A percentile compares a stretch with the other conserved stretches of the same genome.
Evolutionary conservation across 2,113 vertebrate genomes (phyloP).

Genomic region (Etheostoma cragini): DNA sequence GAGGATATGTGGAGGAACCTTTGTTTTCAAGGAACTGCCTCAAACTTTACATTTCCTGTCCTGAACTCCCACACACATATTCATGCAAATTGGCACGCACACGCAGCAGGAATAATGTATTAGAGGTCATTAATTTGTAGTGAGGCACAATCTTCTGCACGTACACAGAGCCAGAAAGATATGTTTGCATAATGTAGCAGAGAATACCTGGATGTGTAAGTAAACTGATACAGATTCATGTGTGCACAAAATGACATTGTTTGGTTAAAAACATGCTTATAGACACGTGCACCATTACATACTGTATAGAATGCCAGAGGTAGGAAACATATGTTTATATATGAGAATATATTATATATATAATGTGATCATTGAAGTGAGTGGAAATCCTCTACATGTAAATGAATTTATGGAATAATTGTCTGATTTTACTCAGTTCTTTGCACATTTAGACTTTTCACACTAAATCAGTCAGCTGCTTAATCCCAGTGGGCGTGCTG

Average conservation of each 20-base stretch:
- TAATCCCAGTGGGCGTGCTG: constrained; percentile 46
- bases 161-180: constrained; percentile 54
- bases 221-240: constrained; percentile 4
- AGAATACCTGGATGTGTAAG: constrained; percentile 30
- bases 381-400: background rate
- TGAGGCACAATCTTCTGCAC: constrained; percentile 50
- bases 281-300: background rate
- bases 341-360: no score
- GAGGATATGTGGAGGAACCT: constrained; percentile 56
- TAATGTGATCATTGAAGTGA: background rate
- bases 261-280: constrained; percentile 12
- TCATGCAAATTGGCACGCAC: constrained; percentile 65
- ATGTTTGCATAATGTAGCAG: constrained; percentile 25
- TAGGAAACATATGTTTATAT: constrained; percentile 5
- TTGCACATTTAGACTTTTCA: constrained; percentile 44
- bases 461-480: constrained; percentile 59
- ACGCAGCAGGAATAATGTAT: constrained; percentile 43
- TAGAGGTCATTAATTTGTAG: constrained; percentile 47
- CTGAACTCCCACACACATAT: constrained; percentile 66
- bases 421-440: constrained; percentile 5
- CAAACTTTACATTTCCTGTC: constrained; percentile 81
- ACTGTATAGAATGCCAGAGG: background rate
- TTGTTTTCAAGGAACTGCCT: constrained; percentile 78
- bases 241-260: constrained; percentile 18
- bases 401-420: constrained; percentile 3